These are phyloP conservation scores for Lordiphosa mommai DNA, from an alignment of 1,140 invertebrate genomes.

Conservation along the genomic window DNA sequence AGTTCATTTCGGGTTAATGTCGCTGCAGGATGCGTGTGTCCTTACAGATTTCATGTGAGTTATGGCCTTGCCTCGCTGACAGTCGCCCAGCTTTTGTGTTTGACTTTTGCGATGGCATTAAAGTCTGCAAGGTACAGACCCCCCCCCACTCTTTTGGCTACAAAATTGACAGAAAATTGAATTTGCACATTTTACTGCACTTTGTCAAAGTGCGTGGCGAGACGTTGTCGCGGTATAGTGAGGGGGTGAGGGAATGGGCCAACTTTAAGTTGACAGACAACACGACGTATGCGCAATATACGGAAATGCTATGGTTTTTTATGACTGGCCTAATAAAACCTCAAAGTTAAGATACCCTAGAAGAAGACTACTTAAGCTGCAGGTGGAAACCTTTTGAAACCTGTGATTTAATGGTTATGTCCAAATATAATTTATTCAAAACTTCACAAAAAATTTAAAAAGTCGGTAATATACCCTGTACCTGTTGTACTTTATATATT, in stretches of 20 bases:
- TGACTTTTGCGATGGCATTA: slow-evolving; percentile 8
- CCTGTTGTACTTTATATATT: no score
- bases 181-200: slow-evolving; percentile 72
- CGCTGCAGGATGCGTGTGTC: slow-evolving; percentile 55
- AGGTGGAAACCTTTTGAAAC: no score
- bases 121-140: slow-evolving; percentile 17
- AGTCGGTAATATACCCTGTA: no score
- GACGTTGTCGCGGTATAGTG: background rate
- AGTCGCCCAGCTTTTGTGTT: slow-evolving; percentile 7
- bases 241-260: no score
- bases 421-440: no score
- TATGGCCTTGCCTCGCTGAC: slow-evolving; percentile 41
- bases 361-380: no score
- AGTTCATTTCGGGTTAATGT: slow-evolving; percentile 75
- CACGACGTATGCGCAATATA: slow-evolving; percentile 37
- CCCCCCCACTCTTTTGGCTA: slow-evolving; percentile 4
- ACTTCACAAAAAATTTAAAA: no score
- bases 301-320: background rate
- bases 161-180: slow-evolving; percentile 65
- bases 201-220: slow-evolving; percentile 32
- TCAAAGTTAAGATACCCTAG: background rate
- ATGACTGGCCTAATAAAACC: background rate
- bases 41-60: slow-evolving; percentile 73
- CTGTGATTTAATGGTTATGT: no score
- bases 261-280: slow-evolving; percentile 52